Percentiles rank a stretch among this genome's conserved stretches.
phyloP scores from a whole-genome alignment of 2,113 vertebrate genomes.

The Neolamprologus modestus region DNA sequence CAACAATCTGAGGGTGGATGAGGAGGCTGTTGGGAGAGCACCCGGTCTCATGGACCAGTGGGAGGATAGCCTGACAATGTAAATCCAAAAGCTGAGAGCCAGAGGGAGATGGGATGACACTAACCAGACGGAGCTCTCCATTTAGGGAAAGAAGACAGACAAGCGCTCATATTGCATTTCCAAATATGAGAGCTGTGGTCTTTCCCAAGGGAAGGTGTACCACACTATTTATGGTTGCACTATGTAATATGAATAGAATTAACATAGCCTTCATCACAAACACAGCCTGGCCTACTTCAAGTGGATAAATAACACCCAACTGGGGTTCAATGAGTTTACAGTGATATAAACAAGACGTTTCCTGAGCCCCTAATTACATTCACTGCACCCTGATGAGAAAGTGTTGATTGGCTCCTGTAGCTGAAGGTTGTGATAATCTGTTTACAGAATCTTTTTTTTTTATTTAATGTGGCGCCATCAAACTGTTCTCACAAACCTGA shows the following conservation, averaged over 20 bases:
- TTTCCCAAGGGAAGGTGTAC: constrained; percentile 22
- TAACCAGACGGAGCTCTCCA: constrained; percentile 42
- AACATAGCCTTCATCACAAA: constrained; percentile 55
- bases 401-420: constrained; percentile 51
- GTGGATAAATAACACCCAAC: constrained; percentile 44
- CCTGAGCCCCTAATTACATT: constrained; percentile 41
- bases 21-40: constrained; percentile 15
- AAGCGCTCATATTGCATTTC: constrained; percentile 26
- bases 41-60: background rate
- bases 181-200: constrained; percentile 6
- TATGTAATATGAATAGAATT: constrained; percentile 51
- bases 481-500: background rate
- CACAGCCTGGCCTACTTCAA: constrained; percentile 51
- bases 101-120: constrained; percentile 42
- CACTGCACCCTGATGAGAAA: constrained; percentile 19
- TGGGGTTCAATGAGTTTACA: constrained; percentile 47
- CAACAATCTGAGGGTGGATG: background rate
- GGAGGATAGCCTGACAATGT: constrained; percentile 35
- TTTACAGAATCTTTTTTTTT: constrained; percentile 27
- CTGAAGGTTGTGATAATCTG: constrained; percentile 39
- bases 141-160: constrained; percentile 15
- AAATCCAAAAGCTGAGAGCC: constrained; percentile 16
- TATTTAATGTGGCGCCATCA: background rate
- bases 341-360: constrained; percentile 48
- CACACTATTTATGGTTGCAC: constrained; percentile 44